Evolutionary conservation across 2,888 invertebrate species (phyloP).

Genomic region (Andrena marginata): DNA sequence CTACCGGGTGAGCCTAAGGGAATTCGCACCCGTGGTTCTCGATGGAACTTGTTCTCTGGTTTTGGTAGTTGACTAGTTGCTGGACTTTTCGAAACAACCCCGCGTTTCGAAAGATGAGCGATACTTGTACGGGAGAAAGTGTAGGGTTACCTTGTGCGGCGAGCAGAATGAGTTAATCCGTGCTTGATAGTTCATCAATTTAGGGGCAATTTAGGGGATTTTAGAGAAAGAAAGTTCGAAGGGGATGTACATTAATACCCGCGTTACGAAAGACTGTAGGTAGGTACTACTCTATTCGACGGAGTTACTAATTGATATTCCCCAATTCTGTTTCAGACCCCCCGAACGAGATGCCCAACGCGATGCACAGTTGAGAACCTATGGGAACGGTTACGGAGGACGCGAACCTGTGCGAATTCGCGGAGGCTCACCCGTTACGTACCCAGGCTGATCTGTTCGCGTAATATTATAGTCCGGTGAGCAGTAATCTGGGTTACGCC

Average conservation of each 20-base stretch:
- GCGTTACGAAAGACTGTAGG: too few species aligned
- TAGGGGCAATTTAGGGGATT: too few species aligned
- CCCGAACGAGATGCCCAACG: neutral
- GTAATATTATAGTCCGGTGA: slow-evolving; percentile 79
- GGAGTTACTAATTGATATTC: neutral
- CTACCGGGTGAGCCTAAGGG: slow-evolving; percentile 59
- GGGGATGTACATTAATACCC: too few species aligned
- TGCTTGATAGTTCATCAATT: too few species aligned
- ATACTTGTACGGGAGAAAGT: neutral
- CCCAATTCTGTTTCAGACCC: neutral
- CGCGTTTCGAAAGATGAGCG: neutral
- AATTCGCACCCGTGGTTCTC: neutral
- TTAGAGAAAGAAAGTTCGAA: too few species aligned
- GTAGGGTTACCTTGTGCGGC: neutral
- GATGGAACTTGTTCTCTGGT: slow-evolving; percentile 13
- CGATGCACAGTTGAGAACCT: neutral
- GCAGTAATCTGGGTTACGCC: slow-evolving; percentile 79
- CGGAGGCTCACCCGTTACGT: slow-evolving; percentile 73
- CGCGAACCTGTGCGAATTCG: neutral
- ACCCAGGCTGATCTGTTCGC: slow-evolving; percentile 70
- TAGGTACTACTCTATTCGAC: too few species aligned
- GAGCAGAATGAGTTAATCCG: too few species aligned
- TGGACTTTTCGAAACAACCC: too few species aligned
- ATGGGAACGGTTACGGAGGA: neutral
- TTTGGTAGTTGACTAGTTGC: neutral